Evolutionary conservation across 2,113 vertebrate species (phyloP).

Genomic region (Oxyruncus cristatus): DNA sequence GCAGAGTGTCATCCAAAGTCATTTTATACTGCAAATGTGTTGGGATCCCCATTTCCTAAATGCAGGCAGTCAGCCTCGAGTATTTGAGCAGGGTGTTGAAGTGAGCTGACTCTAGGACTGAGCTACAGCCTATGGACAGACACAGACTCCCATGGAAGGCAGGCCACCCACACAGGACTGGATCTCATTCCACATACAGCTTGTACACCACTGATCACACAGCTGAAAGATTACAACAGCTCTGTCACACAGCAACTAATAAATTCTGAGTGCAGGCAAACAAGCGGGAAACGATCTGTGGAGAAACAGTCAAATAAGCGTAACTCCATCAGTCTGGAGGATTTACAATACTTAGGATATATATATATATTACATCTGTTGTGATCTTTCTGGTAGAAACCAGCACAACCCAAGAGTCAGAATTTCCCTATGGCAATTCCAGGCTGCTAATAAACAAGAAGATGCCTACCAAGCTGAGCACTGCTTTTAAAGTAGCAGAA

Average conservation of each 20-base stretch:
- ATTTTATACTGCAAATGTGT: background rate
- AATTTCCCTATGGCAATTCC: background rate
- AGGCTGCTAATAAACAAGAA: background rate
- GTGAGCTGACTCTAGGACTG: background rate
- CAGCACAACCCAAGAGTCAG: background rate
- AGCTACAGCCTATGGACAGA: background rate
- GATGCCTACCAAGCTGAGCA: background rate
- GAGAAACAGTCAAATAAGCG: background rate
- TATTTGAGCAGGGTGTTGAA: background rate
- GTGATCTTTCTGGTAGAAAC: background rate
- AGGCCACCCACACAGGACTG: rapidly evolving
- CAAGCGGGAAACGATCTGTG: background rate
- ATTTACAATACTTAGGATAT: background rate
- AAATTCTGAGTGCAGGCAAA: background rate
- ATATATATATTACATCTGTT: background rate
- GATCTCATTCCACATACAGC: rapidly evolving
- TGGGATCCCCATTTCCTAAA: background rate
- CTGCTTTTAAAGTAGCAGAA: background rate
- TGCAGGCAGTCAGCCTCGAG: background rate
- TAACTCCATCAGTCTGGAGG: background rate
- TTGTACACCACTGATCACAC: rapidly evolving
- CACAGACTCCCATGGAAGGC: background rate
- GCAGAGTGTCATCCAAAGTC: background rate
- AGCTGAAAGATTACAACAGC: rapidly evolving
- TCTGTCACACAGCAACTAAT: background rate